phyloP scores from a whole-genome alignment of 2,797 vertebrate species.

The Mormyrus proboscirostris region DNA sequence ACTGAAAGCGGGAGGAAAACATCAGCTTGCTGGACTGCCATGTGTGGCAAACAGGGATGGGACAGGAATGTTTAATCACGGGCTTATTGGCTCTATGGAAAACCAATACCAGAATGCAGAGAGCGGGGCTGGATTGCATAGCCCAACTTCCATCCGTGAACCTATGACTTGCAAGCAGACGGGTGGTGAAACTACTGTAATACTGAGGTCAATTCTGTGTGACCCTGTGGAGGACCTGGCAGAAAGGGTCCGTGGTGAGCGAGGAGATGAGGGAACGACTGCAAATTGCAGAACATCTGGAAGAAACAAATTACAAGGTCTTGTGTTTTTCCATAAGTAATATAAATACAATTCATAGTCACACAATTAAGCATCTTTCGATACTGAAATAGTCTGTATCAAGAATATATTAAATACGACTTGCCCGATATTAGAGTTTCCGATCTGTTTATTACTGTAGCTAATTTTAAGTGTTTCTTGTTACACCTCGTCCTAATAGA shows the following conservation, averaged over 20 bases:
- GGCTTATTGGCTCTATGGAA: neutral
- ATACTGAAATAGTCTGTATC: neutral
- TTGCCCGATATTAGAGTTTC: neutral
- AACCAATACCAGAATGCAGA: neutral
- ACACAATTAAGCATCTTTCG: neutral
- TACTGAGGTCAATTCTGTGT: neutral
- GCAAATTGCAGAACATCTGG: neutral
- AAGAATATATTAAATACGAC: neutral
- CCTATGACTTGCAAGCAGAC: neutral
- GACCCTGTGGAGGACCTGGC: neutral
- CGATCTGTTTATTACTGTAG: neutral
- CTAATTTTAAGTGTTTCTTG: neutral
- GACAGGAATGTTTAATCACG: neutral
- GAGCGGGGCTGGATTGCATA: neutral
- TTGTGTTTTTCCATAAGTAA: neutral
- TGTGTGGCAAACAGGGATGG: neutral
- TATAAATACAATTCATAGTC: neutral
- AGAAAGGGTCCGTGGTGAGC: neutral
- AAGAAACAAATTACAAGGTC: constrained; percentile 1
- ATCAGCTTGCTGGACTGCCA: neutral
- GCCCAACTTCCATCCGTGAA: neutral
- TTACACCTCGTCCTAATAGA: neutral
- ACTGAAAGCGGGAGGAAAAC: neutral
- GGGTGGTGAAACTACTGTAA: neutral
- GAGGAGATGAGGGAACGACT: neutral